Conservation (phyloP, 2,888 invertebrate species). For the Charanyca ferruginea region DNA sequence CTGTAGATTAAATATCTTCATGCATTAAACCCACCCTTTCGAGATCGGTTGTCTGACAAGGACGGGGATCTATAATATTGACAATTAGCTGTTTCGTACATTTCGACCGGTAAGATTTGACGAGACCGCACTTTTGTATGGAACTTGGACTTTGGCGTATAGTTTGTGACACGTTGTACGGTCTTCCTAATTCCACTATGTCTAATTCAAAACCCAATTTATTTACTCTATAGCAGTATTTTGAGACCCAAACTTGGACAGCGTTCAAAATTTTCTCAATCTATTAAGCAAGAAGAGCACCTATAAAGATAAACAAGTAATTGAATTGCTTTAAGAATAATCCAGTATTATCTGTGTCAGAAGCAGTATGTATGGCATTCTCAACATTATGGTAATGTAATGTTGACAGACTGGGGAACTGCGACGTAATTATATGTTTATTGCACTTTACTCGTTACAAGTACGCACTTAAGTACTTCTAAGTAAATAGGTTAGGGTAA, state of each 20-base stretch:
- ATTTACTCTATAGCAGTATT: constrained; percentile 30
- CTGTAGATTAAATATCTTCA: too few relatives aligned
- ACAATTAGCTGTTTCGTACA: too few relatives aligned
- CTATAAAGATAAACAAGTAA: constrained; percentile 46
- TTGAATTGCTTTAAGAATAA: constrained; percentile 38
- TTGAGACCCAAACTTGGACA: constrained; percentile 36
- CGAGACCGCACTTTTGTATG: too few relatives aligned
- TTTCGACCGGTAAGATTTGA: too few relatives aligned
- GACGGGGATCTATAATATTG: too few relatives aligned
- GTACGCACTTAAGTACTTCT: constrained; percentile 18
- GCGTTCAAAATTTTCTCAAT: constrained; percentile 39
- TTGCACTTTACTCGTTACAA: constrained; percentile 26
- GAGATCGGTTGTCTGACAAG: too few relatives aligned
- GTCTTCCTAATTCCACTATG: too few relatives aligned
- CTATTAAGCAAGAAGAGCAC: constrained; percentile 34
- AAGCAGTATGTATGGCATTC: constrained; percentile 21
- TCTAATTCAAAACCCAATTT: constrained; percentile 13
- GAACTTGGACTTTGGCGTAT: too few relatives aligned
- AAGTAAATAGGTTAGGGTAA: constrained; percentile 10
- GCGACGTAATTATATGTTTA: constrained; percentile 50
- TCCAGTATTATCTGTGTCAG: constrained; percentile 18
- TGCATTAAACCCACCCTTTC: too few relatives aligned
- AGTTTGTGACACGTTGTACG: too few relatives aligned
- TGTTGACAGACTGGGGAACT: constrained; percentile 39
- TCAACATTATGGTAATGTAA: constrained; percentile 50